Evolutionary conservation across 2,113 vertebrate genomes (phyloP).

Genomic region (Nibea albiflora): DNA sequence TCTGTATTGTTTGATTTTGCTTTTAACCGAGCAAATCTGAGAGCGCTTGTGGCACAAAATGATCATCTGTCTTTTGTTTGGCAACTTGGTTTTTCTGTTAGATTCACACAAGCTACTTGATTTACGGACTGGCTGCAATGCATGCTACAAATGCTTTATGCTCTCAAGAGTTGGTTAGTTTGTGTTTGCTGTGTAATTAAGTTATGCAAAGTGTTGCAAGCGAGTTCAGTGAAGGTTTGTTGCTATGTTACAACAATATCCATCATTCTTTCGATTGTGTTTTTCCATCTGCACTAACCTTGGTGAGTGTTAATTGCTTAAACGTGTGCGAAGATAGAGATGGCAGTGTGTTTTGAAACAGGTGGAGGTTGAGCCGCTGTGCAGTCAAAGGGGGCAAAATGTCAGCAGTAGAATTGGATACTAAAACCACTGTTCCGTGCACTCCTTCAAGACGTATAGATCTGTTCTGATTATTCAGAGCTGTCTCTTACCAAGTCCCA

Average conservation of each 20-base stretch:
- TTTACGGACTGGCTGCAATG: background rate
- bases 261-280: no score
- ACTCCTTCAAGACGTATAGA: constrained; percentile 69
- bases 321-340: background rate
- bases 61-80: background rate
- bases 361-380: background rate
- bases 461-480: constrained; percentile 72
- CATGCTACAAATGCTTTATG: background rate
- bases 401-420: constrained; percentile 41
- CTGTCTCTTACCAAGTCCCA: constrained; percentile 66
- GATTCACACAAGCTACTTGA: background rate
- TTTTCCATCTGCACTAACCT: background rate
- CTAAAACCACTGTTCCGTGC: constrained; percentile 54
- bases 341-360: background rate
- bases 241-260: background rate
- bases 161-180: background rate
- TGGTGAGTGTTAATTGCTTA: background rate
- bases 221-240: background rate
- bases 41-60: background rate
- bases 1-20: background rate
- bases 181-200: background rate
- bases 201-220: background rate
- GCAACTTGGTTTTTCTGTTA: background rate
- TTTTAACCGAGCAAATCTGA: background rate
- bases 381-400: constrained; percentile 22